Evolutionary conservation across 2,888 invertebrate genomes (phyloP).

Genomic region (Thyatira batis): DNA sequence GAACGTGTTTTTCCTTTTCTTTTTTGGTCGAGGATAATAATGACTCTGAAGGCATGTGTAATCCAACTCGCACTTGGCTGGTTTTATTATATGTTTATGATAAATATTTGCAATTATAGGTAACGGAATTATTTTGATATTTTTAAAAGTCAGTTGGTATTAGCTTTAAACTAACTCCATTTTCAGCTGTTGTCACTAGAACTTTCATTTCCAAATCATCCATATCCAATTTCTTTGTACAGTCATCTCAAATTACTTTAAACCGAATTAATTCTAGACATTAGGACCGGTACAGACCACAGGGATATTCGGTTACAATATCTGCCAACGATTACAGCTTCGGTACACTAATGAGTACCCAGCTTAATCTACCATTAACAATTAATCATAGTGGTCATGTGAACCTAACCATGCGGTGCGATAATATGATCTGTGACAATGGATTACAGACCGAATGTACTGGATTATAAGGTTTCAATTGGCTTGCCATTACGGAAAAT

Average conservation of each 20-base stretch:
- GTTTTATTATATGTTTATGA: too few relatives aligned
- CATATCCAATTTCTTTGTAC: too few relatives aligned
- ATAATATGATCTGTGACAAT: background rate
- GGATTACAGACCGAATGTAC: background rate
- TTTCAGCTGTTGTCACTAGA: too few relatives aligned
- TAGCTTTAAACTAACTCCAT: too few relatives aligned
- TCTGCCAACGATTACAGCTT: background rate
- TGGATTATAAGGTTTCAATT: background rate
- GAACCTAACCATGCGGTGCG: background rate
- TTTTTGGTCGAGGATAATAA: too few relatives aligned
- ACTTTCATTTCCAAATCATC: too few relatives aligned
- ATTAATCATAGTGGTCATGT: background rate
- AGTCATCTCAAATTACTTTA: background rate
- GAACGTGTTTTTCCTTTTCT: too few relatives aligned
- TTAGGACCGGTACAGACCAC: background rate
- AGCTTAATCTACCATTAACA: constrained; percentile 1
- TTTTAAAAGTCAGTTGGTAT: too few relatives aligned
- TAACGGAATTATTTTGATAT: too few relatives aligned
- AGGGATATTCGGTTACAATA: background rate
- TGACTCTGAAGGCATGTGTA: too few relatives aligned
- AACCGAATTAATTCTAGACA: background rate
- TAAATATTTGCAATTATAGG: too few relatives aligned
- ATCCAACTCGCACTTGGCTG: too few relatives aligned
- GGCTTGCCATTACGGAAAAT: background rate
- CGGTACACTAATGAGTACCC: background rate